These are phyloP conservation scores for Noctilio leporinus DNA, from an alignment of 2,113 vertebrate genomes.

Conservation along the genomic window DNA sequence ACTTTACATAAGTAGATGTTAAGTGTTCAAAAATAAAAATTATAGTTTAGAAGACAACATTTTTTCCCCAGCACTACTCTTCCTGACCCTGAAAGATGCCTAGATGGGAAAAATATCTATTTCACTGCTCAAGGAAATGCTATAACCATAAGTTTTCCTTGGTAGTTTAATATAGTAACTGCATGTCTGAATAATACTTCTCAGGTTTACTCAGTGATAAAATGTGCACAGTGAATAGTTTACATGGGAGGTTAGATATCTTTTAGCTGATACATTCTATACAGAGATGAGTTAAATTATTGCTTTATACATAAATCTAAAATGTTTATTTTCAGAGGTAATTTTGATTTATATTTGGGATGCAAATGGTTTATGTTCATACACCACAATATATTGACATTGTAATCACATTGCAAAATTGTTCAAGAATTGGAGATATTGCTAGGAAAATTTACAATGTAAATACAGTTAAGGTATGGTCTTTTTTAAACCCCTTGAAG, in stretches of 20 bases:
- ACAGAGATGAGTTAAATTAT: not conserved
- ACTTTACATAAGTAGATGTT: not conserved
- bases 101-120: not conserved
- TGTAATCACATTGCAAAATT: not conserved
- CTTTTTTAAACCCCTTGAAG: not conserved
- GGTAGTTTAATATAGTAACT: not conserved
- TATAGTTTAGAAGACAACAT: not conserved
- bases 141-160: not conserved
- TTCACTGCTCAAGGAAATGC: not conserved
- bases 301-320: not conserved
- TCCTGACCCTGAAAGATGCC: not conserved
- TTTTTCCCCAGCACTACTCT: not conserved
- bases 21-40: not conserved
- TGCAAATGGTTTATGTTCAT: not conserved
- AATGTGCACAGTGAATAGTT: not conserved
- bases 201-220: not conserved
- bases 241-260: not conserved
- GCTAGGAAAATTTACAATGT: not conserved
- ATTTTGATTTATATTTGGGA: constrained; percentile 21
- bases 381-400: not conserved
- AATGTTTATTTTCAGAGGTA: not conserved
- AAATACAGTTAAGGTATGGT: not conserved
- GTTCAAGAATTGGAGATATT: not conserved
- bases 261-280: not conserved
- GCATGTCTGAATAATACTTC: not conserved